Evolutionary conservation across 2,797 vertebrate genomes (phyloP).

Genomic region (Manis crassicaudata): DNA sequence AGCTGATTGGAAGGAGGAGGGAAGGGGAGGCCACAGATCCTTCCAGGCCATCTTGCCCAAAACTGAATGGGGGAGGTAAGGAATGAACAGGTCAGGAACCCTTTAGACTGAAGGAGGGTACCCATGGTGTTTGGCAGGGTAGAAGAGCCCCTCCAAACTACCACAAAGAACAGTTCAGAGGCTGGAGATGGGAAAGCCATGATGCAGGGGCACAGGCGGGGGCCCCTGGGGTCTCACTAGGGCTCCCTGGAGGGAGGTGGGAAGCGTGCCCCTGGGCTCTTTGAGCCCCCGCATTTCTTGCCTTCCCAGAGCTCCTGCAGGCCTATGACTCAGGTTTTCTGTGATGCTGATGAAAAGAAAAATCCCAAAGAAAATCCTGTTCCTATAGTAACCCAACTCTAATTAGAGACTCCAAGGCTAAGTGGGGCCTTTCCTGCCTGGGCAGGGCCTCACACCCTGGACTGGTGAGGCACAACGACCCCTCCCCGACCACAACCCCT

Average conservation of each 20-base stretch:
- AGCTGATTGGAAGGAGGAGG: neutral
- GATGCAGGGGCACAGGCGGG: neutral
- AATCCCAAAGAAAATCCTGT: constrained; percentile 69
- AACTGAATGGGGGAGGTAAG: neutral
- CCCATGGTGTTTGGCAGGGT: neutral
- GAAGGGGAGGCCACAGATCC: neutral
- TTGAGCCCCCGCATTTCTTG: neutral
- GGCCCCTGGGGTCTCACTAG: neutral
- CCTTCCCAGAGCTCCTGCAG: neutral
- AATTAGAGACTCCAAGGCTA: constrained; percentile 66
- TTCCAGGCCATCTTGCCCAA: neutral
- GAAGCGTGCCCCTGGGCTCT: neutral
- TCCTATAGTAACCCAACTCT: constrained; percentile 70
- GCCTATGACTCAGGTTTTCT: constrained; percentile 74
- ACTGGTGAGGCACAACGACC: neutral
- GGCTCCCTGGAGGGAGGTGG: neutral
- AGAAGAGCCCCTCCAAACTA: neutral
- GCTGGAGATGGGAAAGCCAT: neutral
- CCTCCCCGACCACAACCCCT: neutral
- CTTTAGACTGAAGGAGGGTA: too few species aligned
- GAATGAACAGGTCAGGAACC: neutral
- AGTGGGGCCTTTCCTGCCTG: neutral
- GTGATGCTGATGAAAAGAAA: constrained; percentile 46
- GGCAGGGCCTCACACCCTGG: neutral
- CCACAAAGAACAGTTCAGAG: neutral